phyloP scores from a whole-genome alignment of 1,140 invertebrate species.

The Heliconius melpomene region DNA sequence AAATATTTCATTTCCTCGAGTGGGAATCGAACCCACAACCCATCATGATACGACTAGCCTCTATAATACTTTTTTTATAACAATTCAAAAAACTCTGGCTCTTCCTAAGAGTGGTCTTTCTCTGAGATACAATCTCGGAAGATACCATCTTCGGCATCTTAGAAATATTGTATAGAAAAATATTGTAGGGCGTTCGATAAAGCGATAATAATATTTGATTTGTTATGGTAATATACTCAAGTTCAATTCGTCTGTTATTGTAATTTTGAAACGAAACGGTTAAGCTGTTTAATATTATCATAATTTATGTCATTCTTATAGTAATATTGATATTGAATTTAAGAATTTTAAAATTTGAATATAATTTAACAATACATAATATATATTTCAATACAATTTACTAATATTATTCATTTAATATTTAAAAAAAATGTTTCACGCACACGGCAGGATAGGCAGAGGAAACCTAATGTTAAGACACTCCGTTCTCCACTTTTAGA shows the following conservation, averaged over 20 bases:
- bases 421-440: too few relatives aligned
- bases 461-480: too few relatives aligned
- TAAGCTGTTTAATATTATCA: slow-evolving; percentile 4
- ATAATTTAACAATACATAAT: background rate
- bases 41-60: too few relatives aligned
- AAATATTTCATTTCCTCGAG: too few relatives aligned
- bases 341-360: background rate
- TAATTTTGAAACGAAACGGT: slow-evolving; percentile 1
- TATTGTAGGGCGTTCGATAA: slow-evolving; percentile 57
- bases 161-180: background rate
- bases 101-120: background rate
- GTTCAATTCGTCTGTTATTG: background rate
- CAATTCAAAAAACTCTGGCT: background rate
- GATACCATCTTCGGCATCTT: background rate
- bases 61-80: background rate
- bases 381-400: background rate
- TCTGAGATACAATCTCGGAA: background rate
- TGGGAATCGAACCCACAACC: too few relatives aligned
- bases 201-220: slow-evolving; percentile 49
- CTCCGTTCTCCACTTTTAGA: too few relatives aligned
- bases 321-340: slow-evolving; percentile 16
- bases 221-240: slow-evolving; percentile 21
- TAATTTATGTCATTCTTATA: slow-evolving; percentile 15
- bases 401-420: too few relatives aligned
- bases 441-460: too few relatives aligned